These are phyloP conservation scores for Lethocerus indicus DNA, from an alignment of 1,140 invertebrate genomes.

Conservation along the genomic window DNA sequence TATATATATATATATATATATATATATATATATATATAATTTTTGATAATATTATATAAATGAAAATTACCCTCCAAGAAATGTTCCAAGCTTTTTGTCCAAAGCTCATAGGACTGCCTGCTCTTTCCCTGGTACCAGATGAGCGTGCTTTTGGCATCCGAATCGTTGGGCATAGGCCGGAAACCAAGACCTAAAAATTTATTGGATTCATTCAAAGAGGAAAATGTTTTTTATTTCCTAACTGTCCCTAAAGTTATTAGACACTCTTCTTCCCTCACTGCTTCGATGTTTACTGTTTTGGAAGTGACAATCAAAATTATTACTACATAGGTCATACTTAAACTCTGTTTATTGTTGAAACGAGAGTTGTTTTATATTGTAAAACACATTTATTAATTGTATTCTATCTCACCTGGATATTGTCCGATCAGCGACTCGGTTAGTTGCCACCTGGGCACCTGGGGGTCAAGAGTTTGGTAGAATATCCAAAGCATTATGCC, in stretches of 20 bases:
- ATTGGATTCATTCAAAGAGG: too few species aligned
- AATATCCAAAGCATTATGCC: slow-evolving; percentile 84
- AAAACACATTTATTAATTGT: neutral
- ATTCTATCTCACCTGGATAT: slow-evolving; percentile 56
- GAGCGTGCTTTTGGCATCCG: slow-evolving; percentile 77
- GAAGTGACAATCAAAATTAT: too few species aligned
- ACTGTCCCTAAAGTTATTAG: too few species aligned
- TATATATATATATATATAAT: neutral
- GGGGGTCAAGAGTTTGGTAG: slow-evolving; percentile 72
- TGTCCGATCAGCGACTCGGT: slow-evolving; percentile 70
- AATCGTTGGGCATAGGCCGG: slow-evolving; percentile 62
- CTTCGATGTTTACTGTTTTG: too few species aligned
- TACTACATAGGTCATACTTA: too few species aligned
- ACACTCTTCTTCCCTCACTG: too few species aligned
- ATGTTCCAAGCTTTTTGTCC: slow-evolving; percentile 49
- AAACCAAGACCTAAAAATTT: slow-evolving; percentile 60
- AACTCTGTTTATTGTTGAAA: too few species aligned
- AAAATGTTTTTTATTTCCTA: too few species aligned
- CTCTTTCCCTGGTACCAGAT: slow-evolving; percentile 77
- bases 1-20: neutral
- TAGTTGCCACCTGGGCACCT: slow-evolving; percentile 68
- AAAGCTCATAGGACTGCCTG: slow-evolving; percentile 51
- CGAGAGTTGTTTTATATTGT: too few species aligned
- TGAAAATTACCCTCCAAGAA: slow-evolving; percentile 57
- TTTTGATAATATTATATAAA: too few species aligned